Evolutionary conservation across 2,797 vertebrate genomes (phyloP).

Genomic region (Alosa sapidissima): DNA sequence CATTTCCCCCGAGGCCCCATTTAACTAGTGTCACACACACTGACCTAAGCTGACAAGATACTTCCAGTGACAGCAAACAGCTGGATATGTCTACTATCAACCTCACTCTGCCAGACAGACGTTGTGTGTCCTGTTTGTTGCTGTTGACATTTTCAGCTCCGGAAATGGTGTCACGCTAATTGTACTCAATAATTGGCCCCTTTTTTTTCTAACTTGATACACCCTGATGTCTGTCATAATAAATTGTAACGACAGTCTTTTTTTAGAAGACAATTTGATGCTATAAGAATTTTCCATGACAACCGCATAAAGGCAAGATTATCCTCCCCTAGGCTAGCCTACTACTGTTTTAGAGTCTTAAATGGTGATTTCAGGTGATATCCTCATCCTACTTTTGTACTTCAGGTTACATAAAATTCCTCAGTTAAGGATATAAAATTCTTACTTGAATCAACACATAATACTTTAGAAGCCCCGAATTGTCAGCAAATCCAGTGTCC

Average conservation of each 20-base stretch:
- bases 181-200: not conserved
- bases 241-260: not conserved
- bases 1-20: not conserved
- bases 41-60: constrained; percentile 1
- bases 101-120: not conserved
- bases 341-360: not conserved
- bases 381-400: not conserved
- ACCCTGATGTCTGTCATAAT: not conserved
- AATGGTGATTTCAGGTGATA: not conserved
- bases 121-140: not conserved
- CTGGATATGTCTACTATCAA: not conserved
- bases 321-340: not conserved
- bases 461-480: not conserved
- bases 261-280: not conserved
- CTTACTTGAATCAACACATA: not conserved
- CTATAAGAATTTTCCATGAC: not conserved
- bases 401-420: constrained; percentile 2
- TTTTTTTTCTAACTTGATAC: not conserved
- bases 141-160: constrained; percentile 14
- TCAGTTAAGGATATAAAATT: not conserved
- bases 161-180: constrained; percentile 15
- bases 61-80: constrained; percentile 23
- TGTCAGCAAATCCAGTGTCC: not conserved
- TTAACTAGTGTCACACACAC: constrained; percentile 31
- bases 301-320: not conserved